Evolutionary conservation across 2,888 invertebrate species (phyloP), one percentile per base, ranked within the genome.

Genomic region (Callyntrura sp.): DNA sequence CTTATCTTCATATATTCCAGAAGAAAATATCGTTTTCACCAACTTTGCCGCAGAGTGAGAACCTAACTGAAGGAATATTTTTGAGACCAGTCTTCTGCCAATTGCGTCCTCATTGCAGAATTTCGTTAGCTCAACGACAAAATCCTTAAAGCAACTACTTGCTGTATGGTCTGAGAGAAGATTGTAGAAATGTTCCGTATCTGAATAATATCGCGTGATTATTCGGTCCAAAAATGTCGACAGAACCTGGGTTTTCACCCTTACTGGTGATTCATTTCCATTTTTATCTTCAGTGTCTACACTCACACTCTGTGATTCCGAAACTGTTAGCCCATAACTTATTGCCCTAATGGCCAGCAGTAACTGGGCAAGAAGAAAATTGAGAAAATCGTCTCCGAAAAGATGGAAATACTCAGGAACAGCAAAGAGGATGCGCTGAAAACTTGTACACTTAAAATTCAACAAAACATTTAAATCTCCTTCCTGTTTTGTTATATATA

Each of bases 381-480:
- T 85, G 25, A 91, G 60, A 65, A 93, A 93, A 25, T 93, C 91
- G 55, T 87, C 81, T 2, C 85, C 82, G 60, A 23, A 73, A 11
- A 93, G 83, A 51, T 90, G 90, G 76, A 93, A 93, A 62, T 82
- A 81, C 20, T 92, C 92, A 14, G 91, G 88, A 28, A 93, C 76
- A 51, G 91, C 65, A 82, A 93, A 92, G 12, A 92, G 89, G 62
- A 90, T 85, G 43, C 93, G 91, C 86, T 90, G 91, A 91, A 92
- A 93, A 65, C 90, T 92, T 57, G 90, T 43, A 48, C 90, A 92
- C 93, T 93, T 92, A 48, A 85, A 87, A 57, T 17, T 57, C 1
- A 43, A 76, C 20, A 14, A 23, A 12, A 14, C n/a, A n/a, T 84
- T 51, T 84, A 60, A 12, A 28, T 35, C 35, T 35, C 35, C 35